A percentile compares a stretch with the other conserved stretches of the same genome.
These are phyloP conservation scores for Ormyrus labotus DNA, from an alignment of 2,888 invertebrate species.

Conservation along the genomic window DNA sequence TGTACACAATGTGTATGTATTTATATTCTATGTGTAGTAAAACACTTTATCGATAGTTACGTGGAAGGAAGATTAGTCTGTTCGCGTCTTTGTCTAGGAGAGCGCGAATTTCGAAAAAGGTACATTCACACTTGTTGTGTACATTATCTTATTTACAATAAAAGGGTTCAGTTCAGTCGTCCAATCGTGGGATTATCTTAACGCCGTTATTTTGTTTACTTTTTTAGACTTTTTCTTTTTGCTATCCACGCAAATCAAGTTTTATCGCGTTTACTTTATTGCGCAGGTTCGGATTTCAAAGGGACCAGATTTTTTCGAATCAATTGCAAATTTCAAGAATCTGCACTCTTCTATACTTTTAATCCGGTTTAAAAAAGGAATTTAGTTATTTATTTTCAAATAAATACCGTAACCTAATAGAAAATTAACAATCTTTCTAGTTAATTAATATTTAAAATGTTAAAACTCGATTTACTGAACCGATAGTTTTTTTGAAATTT, in stretches of 20 bases:
- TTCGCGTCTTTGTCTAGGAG: slow-evolving; percentile 20
- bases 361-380: too few relatives aligned
- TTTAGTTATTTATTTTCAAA: too few relatives aligned
- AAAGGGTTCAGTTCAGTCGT: slow-evolving; percentile 42
- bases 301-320: slow-evolving; percentile 12
- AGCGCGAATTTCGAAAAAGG: slow-evolving; percentile 31
- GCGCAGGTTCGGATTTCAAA: not conserved
- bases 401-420: too few relatives aligned
- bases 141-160: slow-evolving; percentile 37
- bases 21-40: slow-evolving; percentile 17
- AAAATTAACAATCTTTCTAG: too few relatives aligned
- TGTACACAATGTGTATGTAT: slow-evolving; percentile 9
- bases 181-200: slow-evolving; percentile 32
- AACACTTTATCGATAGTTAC: slow-evolving; percentile 27
- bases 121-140: slow-evolving; percentile 20
- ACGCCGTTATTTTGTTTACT: slow-evolving; percentile 24
- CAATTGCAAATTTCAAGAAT: slow-evolving; percentile 9
- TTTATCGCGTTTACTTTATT: too few relatives aligned
- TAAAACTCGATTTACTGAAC: too few relatives aligned
- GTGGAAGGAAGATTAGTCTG: slow-evolving; percentile 34
- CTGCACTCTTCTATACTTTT: not conserved
- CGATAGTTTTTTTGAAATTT: too few relatives aligned
- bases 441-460: too few relatives aligned
- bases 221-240: not conserved
- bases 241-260: not conserved